Base-by-base conservation (phyloP, 2,888 invertebrate species). In the Erannis defoliaria region DNA sequence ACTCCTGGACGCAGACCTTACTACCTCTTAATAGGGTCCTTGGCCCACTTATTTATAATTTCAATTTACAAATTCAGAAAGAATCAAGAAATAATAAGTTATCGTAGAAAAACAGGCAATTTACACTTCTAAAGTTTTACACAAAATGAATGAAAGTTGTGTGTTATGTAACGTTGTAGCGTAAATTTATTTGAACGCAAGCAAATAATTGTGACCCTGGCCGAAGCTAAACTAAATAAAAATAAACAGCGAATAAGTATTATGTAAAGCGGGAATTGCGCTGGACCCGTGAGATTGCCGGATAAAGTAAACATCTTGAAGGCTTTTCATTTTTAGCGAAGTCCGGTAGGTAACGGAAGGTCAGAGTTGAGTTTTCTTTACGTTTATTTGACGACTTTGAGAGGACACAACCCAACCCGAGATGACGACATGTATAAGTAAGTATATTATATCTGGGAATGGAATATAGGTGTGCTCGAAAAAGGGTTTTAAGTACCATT, bases 281-380 rank as follows among this genome's bases (percentile, higher is more conserved):
- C 58, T 62, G 57, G 62, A 60, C 64, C 62, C 55, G 58, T 53
- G 53, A 67, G 60, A 66, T 61, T 55, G 60, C 46, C 42, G 35
- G 55, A 59, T 49, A 64, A 58, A 62, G 55, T 55, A 66, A 67
- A 66, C 62, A 60, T 62, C 56, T 66, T 63, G 64, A 67, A 67
- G 59, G 67, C 62, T 66, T 66, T 61, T 38, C 62, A 64, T 64
- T 57, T 63, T 63, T 58, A 62, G 57, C 66, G 62, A 66, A 70
- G 54, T 58, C 62, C 64, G 46, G 62, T 43, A 59, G 57, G 45
- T 54, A 60, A 54, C 61, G 65, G 63, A 66, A 70, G 65, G 67
- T 62, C 53, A 63, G 43, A 64, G 38, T 45, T 46, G 51, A 51
- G 55, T 37, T 33, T 46, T 53, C 56, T 40, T 61, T 56, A 26